Conservation (phyloP, 2,888 invertebrate species). For the Platycheirus rosarum region DNA sequence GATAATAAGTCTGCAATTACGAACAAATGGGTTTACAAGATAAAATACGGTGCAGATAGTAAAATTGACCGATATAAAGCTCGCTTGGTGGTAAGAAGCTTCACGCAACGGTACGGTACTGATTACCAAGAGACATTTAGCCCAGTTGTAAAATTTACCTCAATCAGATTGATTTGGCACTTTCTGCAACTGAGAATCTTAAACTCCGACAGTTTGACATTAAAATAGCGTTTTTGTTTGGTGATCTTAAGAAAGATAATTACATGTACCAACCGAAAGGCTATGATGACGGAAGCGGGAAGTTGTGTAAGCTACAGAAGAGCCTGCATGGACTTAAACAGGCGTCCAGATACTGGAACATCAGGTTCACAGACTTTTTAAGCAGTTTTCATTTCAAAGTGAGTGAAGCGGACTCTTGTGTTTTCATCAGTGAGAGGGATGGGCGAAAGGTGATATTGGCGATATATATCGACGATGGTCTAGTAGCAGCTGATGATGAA, state of each 20-base stretch:
- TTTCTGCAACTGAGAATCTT: constrained; percentile 29
- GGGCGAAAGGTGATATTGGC: not conserved
- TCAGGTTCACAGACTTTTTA: constrained; percentile 15
- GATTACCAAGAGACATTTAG: constrained; percentile 78
- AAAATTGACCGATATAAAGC: constrained; percentile 74
- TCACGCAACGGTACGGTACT: constrained; percentile 42
- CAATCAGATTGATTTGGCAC: constrained; percentile 71
- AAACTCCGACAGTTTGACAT: constrained; percentile 35
- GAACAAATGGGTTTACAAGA: constrained; percentile 76
- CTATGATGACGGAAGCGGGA: constrained; percentile 51
- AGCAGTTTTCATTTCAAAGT: constrained; percentile 29
- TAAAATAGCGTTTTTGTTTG: constrained; percentile 45
- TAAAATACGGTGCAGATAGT: constrained; percentile 59
- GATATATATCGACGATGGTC: not conserved
- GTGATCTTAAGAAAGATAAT: constrained; percentile 36
- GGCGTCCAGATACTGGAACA: constrained; percentile 37
- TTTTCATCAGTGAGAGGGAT: not conserved
- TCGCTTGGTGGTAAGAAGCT: constrained; percentile 75
- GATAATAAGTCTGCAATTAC: constrained; percentile 61
- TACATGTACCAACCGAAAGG: constrained; percentile 68
- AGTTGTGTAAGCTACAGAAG: constrained; percentile 53
- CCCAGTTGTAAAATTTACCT: constrained; percentile 76
- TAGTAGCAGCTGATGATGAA: not conserved
- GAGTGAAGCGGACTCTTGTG: constrained; percentile 53
- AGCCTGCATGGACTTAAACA: constrained; percentile 50